Evolutionary conservation across 92 coral and sea anemone genomes (phyloP).

Genomic region (Virgularia gustaviana): DNA sequence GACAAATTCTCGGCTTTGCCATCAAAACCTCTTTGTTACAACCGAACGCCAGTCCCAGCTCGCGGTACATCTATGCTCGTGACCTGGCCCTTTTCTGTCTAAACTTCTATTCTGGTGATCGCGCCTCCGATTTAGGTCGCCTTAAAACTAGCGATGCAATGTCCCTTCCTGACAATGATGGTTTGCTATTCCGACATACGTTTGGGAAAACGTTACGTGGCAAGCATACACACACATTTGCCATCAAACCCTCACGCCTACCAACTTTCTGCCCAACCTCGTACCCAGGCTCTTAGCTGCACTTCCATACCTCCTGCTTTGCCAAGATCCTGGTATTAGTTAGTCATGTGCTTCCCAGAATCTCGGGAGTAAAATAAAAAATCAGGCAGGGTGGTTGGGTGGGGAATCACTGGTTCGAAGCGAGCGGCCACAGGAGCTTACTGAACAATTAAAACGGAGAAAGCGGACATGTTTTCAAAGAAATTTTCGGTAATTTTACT

Average conservation of each 20-base stretch:
- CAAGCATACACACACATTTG: slow-evolving; percentile 32
- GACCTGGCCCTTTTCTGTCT: slow-evolving; percentile 54
- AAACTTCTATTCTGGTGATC: slow-evolving; percentile 46
- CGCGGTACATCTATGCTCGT: slow-evolving; percentile 45
- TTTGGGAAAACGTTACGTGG: slow-evolving; percentile 62
- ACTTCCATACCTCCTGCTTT: no score
- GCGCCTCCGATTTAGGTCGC: slow-evolving; percentile 47
- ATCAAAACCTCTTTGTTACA: neutral
- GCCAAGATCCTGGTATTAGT: no score
- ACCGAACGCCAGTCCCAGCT: slow-evolving; percentile 5
- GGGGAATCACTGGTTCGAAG: no score
- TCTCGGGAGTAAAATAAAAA: no score
- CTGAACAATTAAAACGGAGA: no score
- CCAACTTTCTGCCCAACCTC: slow-evolving; percentile 39
- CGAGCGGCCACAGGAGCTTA: no score
- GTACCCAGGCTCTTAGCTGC: no score
- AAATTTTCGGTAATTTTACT: no score
- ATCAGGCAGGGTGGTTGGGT: no score
- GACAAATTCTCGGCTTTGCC: slow-evolving; percentile 44
- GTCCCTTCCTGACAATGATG: slow-evolving; percentile 23
- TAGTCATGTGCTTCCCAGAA: no score
- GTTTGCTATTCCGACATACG: slow-evolving; percentile 34
- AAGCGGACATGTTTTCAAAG: no score
- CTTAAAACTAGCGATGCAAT: slow-evolving; percentile 18
- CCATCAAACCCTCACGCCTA: slow-evolving; percentile 14